Base-by-base conservation (phyloP, 2,113 vertebrate species). In the Helogale parvula region DNA sequence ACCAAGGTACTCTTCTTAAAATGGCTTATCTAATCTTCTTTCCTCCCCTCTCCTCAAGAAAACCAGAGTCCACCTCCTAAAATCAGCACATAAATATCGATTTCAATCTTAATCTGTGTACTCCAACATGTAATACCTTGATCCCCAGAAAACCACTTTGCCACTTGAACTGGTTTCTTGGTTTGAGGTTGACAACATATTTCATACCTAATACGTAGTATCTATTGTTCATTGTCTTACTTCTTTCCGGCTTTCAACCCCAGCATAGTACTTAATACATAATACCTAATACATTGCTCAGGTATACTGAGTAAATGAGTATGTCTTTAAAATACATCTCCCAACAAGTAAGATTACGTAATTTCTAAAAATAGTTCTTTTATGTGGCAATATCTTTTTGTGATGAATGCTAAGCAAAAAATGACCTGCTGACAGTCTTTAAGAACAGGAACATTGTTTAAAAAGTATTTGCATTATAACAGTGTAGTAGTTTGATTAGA, bases 291-390 rank as follows among this genome's bases (percentile, higher is more conserved):
- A 88, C 9, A 45, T 5, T 79, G 1, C 23, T 83, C 60, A 92
- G 33, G 9, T 89, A 4, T 45, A 50, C 12, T 60, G 2, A 72
- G 7, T 92, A 93, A 91, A 82, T 72, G 6, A 31, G 31, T 85
- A 47, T 38, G 9, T 21, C 47, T 96, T 81, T 93, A 19, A 74
- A 68, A 88, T 88, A 76, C 17, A 90, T 97, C 33, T 84, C 7
- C 54, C 16, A 54, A 45, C 3, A 90, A 57, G 21, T 23, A 94
- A 87, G n/a, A 6, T 52, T 38, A 54, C 3, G 1, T 31, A 89
- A 91, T 41, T 93, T 86, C 76, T 71, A 95, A 93, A 91, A 92
- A 76, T 45, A 83, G 13, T n/a, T 83, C 1, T 80, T 84, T 84
- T 87, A 47, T 90, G 25, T 90, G 27, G 21, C 7, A 82, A 84